These are phyloP conservation scores for Rachycentron canadum DNA, from an alignment of 2,797 vertebrate species.

Conservation along the genomic window DNA sequence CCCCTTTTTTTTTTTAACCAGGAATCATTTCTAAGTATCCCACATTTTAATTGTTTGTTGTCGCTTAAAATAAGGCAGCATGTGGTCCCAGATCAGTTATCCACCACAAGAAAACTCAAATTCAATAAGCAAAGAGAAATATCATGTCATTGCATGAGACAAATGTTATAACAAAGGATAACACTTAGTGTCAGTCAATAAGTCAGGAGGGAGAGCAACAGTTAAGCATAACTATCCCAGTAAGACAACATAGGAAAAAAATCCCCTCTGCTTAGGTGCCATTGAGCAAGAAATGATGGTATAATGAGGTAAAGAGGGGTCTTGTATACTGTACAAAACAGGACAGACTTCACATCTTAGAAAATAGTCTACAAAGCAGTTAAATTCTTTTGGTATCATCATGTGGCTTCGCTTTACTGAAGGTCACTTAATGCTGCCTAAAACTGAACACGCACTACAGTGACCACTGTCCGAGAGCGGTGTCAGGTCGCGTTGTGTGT, in stretches of 20 bases:
- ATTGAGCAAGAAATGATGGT: neutral
- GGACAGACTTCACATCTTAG: neutral
- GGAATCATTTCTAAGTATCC: neutral
- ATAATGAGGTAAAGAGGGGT: neutral
- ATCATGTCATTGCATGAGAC: slow-evolving; percentile 17
- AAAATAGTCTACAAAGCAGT: neutral
- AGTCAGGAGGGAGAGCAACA: neutral
- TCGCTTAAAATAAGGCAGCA: slow-evolving; percentile 1
- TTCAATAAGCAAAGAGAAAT: slow-evolving; percentile 49
- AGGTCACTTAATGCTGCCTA: slow-evolving; percentile 33
- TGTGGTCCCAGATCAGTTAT: slow-evolving; percentile 15
- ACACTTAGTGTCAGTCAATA: neutral
- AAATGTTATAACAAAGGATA: slow-evolving; percentile 9
- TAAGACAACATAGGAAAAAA: neutral
- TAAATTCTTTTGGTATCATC: slow-evolving; percentile 18
- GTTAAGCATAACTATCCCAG: slow-evolving; percentile 6
- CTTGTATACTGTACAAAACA: neutral
- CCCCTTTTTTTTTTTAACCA: too few species aligned
- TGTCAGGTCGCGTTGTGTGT: slow-evolving; percentile 58
- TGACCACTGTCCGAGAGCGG: slow-evolving; percentile 50
- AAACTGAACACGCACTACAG: slow-evolving; percentile 46
- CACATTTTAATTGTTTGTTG: neutral
- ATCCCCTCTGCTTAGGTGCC: neutral
- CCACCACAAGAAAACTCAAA: slow-evolving; percentile 44
- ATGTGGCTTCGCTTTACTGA: slow-evolving; percentile 20